Conservation (phyloP, 2,113 vertebrate genomes). For the Halcyon senegalensis region DNA sequence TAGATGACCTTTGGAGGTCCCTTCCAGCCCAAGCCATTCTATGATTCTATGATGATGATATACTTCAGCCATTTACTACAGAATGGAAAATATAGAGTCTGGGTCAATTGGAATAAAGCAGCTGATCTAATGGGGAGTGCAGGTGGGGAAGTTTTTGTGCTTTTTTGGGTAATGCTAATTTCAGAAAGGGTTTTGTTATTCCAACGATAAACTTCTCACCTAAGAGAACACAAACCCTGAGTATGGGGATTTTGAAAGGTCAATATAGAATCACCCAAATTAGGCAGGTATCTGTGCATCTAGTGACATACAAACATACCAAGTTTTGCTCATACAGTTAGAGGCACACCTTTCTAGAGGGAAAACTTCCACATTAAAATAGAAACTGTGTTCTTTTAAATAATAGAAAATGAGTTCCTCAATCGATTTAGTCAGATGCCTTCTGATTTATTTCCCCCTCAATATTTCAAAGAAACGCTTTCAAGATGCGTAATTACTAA, state of each 20-base stretch:
- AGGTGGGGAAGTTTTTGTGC: accelerated
- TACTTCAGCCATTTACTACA: not conserved
- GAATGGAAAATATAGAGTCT: not conserved
- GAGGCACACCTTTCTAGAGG: not conserved
- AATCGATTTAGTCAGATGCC: not conserved
- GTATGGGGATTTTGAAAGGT: not conserved
- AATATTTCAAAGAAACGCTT: not conserved
- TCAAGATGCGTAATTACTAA: not conserved
- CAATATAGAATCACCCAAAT: not conserved
- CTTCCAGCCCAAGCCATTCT: too few relatives aligned
- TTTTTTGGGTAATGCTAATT: not conserved
- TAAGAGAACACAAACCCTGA: not conserved
- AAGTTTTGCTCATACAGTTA: not conserved
- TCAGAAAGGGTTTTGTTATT: not conserved
- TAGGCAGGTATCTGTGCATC: not conserved
- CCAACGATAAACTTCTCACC: not conserved
- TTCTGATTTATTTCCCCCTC: not conserved
- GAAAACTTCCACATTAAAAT: not conserved
- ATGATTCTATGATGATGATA: too few relatives aligned
- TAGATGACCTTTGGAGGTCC: too few relatives aligned
- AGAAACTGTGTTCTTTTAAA: not conserved
- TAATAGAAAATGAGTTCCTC: not conserved
- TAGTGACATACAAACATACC: not conserved
- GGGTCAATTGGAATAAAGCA: not conserved
- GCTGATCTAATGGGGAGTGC: not conserved